Evolutionary conservation across 2,888 invertebrate species (phyloP).

Genomic region (Diachrysia chrysitis): DNA sequence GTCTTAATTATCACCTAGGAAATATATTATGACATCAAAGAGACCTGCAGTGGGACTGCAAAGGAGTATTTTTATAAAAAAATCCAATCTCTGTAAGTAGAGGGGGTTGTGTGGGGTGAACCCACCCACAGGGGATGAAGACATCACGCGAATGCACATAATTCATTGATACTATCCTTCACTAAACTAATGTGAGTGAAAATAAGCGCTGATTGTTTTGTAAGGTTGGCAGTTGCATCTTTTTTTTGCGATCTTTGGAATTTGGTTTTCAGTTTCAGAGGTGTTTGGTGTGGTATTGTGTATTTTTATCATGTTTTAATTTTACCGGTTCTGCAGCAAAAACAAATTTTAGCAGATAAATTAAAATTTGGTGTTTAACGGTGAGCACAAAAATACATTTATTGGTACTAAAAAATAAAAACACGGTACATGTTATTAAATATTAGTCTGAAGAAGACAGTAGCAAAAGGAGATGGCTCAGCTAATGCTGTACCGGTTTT

Average conservation of each 20-base stretch:
- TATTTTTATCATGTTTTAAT: not conserved
- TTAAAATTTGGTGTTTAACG: too few species aligned
- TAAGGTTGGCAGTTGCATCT: slow-evolving; percentile 66
- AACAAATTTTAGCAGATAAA: too few species aligned
- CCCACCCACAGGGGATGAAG: slow-evolving; percentile 73
- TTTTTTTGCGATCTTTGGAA: not conserved
- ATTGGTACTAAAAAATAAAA: too few species aligned
- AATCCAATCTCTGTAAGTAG: slow-evolving; percentile 85
- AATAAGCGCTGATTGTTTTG: slow-evolving; percentile 81
- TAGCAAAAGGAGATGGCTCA: too few species aligned
- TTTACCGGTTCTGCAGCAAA: too few species aligned
- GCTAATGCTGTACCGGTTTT: too few species aligned
- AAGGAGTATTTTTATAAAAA: slow-evolving; percentile 70
- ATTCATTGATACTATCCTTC: slow-evolving; percentile 86
- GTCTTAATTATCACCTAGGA: slow-evolving; percentile 40
- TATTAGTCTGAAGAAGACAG: too few species aligned
- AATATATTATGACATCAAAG: slow-evolving; percentile 69
- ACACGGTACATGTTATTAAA: too few species aligned
- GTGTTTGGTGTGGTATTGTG: not conserved
- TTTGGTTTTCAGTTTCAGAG: not conserved
- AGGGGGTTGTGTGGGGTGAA: slow-evolving; percentile 52
- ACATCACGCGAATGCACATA: slow-evolving; percentile 86
- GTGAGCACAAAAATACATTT: too few species aligned
- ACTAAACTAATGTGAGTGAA: slow-evolving; percentile 87
- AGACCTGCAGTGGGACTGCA: slow-evolving; percentile 37